Percentiles rank a stretch among this genome's conserved stretches.
Evolutionary conservation across 2,888 invertebrate genomes (phyloP).

Genomic region (Eurois occulta): DNA sequence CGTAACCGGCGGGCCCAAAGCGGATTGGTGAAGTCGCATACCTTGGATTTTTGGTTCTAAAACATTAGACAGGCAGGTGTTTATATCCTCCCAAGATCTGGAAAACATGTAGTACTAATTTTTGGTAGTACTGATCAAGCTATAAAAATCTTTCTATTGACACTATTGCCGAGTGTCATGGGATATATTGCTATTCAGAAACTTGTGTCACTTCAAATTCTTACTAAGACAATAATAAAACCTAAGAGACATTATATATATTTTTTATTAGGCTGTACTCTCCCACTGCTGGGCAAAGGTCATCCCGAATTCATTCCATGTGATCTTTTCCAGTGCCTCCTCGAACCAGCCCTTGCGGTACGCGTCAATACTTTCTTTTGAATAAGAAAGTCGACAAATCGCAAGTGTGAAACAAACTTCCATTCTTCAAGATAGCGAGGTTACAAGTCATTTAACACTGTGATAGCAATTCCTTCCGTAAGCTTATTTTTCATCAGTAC

Average conservation of each 20-base stretch:
- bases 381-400: constrained; percentile 8
- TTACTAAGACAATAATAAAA: neutral
- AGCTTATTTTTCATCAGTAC: constrained; percentile 15
- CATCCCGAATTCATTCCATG: too few species aligned
- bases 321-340: too few species aligned
- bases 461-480: constrained; percentile 24
- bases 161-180: neutral
- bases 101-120: neutral
- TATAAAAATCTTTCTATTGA: neutral
- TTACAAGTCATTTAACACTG: constrained; percentile 20
- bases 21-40: neutral
- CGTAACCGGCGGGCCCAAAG: neutral
- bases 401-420: constrained; percentile 10
- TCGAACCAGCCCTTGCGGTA: too few species aligned
- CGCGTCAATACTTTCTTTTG: neutral
- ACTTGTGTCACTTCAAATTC: neutral
- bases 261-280: too few species aligned
- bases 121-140: neutral
- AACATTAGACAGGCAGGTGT: neutral
- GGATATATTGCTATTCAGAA: too few species aligned
- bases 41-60: neutral
- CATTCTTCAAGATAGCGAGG: constrained; percentile 44
- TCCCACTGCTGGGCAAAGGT: too few species aligned
- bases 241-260: neutral
- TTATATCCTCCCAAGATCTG: neutral